Conservation (phyloP, 2,888 invertebrate genomes). For the Capitulum mitella region DNA sequence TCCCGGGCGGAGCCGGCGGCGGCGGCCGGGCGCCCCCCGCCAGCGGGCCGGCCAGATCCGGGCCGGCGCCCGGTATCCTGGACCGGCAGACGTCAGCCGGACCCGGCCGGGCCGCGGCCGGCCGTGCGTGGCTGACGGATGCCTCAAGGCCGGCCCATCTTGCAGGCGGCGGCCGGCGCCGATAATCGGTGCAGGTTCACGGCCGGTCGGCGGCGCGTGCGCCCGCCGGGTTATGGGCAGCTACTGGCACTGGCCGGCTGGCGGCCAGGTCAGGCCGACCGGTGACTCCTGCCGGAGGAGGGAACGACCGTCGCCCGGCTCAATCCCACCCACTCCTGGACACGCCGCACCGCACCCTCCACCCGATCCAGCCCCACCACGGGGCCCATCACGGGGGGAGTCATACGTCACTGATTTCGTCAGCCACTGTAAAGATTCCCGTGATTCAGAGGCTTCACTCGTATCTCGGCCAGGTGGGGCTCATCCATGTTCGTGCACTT, state of each 20-base stretch:
- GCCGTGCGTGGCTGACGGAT: not conserved
- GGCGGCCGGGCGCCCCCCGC: not conserved
- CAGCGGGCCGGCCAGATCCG: not conserved
- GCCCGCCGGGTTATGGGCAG: not conserved
- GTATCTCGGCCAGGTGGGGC: too few relatives aligned
- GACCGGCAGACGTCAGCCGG: too few relatives aligned
- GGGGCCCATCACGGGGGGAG: too few relatives aligned
- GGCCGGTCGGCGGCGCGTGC: not conserved
- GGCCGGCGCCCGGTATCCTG: not conserved
- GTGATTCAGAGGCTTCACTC: too few relatives aligned
- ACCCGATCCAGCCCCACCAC: too few relatives aligned
- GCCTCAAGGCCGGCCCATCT: slow-evolving; percentile 4
- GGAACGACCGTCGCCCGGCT: not conserved
- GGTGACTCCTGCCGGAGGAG: not conserved
- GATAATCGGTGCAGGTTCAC: slow-evolving; percentile 2
- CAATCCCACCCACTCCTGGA: not conserved
- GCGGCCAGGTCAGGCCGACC: not conserved
- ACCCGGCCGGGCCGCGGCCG: not conserved
- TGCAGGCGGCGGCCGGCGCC: slow-evolving; percentile 3
- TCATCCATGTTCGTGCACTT: too few relatives aligned
- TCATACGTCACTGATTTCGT: too few relatives aligned
- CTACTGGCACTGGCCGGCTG: not conserved
- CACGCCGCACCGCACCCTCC: too few relatives aligned
- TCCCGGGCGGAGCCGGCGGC: too few relatives aligned
- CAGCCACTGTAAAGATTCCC: too few relatives aligned